Base-by-base conservation (phyloP, 2,888 invertebrate species). In the Thera britannica region DNA sequence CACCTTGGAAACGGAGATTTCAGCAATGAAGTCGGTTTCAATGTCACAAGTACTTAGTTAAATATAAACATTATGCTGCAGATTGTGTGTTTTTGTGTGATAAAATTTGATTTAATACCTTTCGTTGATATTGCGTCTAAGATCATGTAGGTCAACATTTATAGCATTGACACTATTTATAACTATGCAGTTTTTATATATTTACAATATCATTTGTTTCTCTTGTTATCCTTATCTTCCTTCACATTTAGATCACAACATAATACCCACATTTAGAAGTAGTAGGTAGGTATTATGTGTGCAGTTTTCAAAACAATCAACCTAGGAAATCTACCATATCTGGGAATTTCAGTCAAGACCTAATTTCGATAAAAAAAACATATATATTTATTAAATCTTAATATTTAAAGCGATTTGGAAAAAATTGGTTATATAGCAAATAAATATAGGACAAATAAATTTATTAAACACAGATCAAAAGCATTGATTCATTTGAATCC, bases 1-100 rank as follows among this genome's bases (percentile, higher is more conserved):
- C 58, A 67, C 67, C 67, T 67, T 67, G 62, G n/a, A 35, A 52
- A 8, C 46, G 61, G 57, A 49, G 61, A 61, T 62, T 66, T 66
- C 62, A 67, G 67, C 67, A 67, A 61, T 60, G 62, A 66, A 49
- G 38, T 36, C 61, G 9, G 36, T 48, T 54, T 67, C 67, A 67
- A 67, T 67, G 67, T 62, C 67, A 58, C 44, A 38, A 23, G 54
- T 51, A 57, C 62, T 67, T 52, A 46, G 57, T 49, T 61, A 66
- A 65, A 66, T 61, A 67, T 58, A 67, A 65, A 54, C 62, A 41
- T 38, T 52, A 66, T 56, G 58, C 48, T 35, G 44, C 0, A 8
- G 11, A 56, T 55, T 62, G 52, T 49, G 12, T n/a, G 56, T 60
- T 60, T 56, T 55, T 60, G 49, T 54, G 52, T 5, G 5, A 38